These are phyloP conservation scores for Diplosoma virens DNA, from an alignment of 23 tunicate species.

Conservation along the genomic window DNA sequence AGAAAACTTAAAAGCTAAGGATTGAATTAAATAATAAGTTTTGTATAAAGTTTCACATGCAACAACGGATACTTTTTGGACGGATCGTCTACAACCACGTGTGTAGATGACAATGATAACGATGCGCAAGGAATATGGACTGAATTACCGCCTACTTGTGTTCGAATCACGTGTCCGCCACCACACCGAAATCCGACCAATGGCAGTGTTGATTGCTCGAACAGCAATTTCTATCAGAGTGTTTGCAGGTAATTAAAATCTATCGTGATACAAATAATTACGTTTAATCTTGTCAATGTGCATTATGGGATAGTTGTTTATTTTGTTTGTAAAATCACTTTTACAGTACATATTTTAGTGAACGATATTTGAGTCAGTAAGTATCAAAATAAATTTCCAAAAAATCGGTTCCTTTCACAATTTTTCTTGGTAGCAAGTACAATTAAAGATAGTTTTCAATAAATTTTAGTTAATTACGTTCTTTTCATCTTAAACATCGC, in stretches of 20 bases:
- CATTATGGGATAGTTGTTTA: no score
- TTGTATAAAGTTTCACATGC: constrained; percentile 4
- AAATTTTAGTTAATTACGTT: no score
- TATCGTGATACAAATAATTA: no score
- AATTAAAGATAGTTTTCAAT: no score
- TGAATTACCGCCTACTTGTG: constrained; percentile 36
- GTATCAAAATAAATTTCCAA: no score
- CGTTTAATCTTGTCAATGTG: no score
- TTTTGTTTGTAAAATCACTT: no score
- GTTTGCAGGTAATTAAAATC: constrained; percentile 35
- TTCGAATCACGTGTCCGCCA: constrained; percentile 36
- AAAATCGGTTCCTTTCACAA: no score
- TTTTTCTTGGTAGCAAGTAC: no score
- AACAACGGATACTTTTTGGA: constrained; percentile 29
- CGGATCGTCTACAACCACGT: constrained; percentile 12
- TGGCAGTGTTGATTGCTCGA: constrained; percentile 48
- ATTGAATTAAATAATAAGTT: neutral
- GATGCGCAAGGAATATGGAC: constrained; percentile 47
- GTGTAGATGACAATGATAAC: constrained; percentile 43
- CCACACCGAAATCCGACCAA: constrained; percentile 33
- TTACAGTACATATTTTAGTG: no score
- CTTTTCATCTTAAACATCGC: no score
- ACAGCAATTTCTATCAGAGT: constrained; percentile 35
- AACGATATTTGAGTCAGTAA: no score
- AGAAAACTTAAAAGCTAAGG: neutral